Evolutionary conservation across 2,113 vertebrate genomes (phyloP), one percentile per base, ranked within the genome.

Genomic region (Microcebus jonahi): DNA sequence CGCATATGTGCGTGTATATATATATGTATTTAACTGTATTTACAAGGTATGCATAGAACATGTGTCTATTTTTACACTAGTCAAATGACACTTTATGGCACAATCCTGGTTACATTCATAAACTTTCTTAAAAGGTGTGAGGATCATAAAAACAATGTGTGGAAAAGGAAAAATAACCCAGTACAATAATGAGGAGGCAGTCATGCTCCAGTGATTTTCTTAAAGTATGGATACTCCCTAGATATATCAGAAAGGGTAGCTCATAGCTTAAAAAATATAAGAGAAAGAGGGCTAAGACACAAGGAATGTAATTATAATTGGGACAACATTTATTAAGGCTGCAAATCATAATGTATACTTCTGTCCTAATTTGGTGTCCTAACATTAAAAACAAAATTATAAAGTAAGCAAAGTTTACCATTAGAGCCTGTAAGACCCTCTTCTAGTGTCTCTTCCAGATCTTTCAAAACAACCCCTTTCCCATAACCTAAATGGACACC

Each of bases 81-180:
- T 36, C 7, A 94, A 94, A 90, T 88, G 45, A 9, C 50, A 82
- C 20, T 68, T 85, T 92, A 70, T 77, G 36, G 9, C 2, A 96
- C 48, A 95, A 88, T 80, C 3, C 2, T 94, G 13, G n/a, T 17
- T 91, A 29, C 91, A 93, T 53, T 11, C 57, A 89, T 93, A 90
- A 86, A 93, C 50, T 80, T 87, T 91, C 55, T 83, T 86, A 68
- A 96, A 93, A 89, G 8, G 8, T 29, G 57, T 86, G 42, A 36
- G 57, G 13, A 85, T 15, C 73, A 0, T 94, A 70, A 94, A 95
- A 90, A 67, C 15, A 63, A 79, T 59, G 20, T 75, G 55, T 27
- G 25, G 21, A 76, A 96, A 95, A 55, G 36, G 5, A 93, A 94
- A 96, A 90, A 42, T 87, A 90, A 88, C 7, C n/a, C 18, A 89